phyloP scores from a whole-genome alignment of 2,888 invertebrate genomes.

The Erebia epiphron region DNA sequence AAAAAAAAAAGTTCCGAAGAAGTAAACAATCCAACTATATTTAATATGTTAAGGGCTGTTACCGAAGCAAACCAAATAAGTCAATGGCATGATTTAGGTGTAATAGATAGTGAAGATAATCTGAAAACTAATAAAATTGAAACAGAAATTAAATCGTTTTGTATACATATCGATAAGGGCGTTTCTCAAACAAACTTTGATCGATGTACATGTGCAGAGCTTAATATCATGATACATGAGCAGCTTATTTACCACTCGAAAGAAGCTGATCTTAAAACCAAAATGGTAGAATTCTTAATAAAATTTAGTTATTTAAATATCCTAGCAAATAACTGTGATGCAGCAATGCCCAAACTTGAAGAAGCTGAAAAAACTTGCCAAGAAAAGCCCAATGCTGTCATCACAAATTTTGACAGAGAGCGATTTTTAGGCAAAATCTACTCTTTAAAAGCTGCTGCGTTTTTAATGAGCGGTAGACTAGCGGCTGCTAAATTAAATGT shows the following conservation, averaged over 20 bases:
- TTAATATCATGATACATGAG: constrained; percentile 65
- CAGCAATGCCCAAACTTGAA: constrained; percentile 57
- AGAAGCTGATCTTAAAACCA: constrained; percentile 66
- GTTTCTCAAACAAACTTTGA: constrained; percentile 63
- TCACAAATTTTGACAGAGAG: constrained; percentile 51
- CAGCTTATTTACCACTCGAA: constrained; percentile 70
- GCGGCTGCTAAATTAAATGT: constrained; percentile 58
- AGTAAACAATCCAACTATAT: constrained; percentile 49
- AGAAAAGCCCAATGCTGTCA: constrained; percentile 43
- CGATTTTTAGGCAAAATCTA: constrained; percentile 64
- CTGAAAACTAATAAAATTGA: constrained; percentile 42
- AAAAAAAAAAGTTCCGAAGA: constrained; percentile 44
- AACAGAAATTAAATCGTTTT: constrained; percentile 48
- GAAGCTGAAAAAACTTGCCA: constrained; percentile 60
- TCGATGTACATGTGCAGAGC: constrained; percentile 68
- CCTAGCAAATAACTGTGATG: constrained; percentile 56
- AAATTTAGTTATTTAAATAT: constrained; percentile 60
- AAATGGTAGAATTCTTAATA: constrained; percentile 64
- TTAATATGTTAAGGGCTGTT: constrained; percentile 62
- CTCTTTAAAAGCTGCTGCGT: constrained; percentile 63
- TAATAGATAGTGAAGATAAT: constrained; percentile 62
- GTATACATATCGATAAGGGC: constrained; percentile 61
- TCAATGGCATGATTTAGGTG: constrained; percentile 67
- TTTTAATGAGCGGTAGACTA: constrained; percentile 54
- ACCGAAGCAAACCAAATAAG: constrained; percentile 57